Base-by-base conservation (phyloP, 2,113 vertebrate species). In the Cygnus atratus region DNA sequence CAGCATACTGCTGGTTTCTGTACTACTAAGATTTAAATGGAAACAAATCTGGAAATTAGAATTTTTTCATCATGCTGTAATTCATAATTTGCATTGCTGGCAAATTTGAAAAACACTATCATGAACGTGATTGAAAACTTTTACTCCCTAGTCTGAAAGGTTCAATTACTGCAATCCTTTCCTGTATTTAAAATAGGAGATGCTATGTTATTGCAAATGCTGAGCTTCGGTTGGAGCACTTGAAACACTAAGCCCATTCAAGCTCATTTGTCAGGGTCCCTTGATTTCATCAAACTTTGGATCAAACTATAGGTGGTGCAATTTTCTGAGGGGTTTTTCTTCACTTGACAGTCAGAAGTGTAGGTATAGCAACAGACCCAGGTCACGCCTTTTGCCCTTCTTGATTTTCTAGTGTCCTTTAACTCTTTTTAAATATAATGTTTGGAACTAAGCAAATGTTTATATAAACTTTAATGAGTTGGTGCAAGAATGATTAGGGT, bases 61-160 rank as follows among this genome's bases (percentile, higher is more conserved):
- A 50, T 50, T 48, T 11, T 18, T 44, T 57, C n/a, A 29, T 87
- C 3, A 63, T 84, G 73, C 50, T 91, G 79, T 94, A 94, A 66
- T 71, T 92, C 68, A 31, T 88, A 57, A 75, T 90, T 91, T 93
- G 90, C 78, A 87, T 90, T 92, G 62, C 65, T 94, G 84, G 43
- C 66, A 79, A 68, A 72, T 96, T 63, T 73, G 62, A 58, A 77
- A 91, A 80, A 66, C 48, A 8, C 28, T 74, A 76, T 81, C 37
- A 58, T 65, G 59, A 80, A 68, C 76, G 28, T 22, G 29, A 17
- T 25, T 75, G 41, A 68, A 46, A 17, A 62, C 41, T 18, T 68
- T 67, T 66, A 54, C 71, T 96, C 74, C 71, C 54, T 71, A 59
- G 55, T 68, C 59, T 71, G 52, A 46, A 82, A 84, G 67, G 55